A percentile compares a stretch with the other conserved stretches of the same genome.
phyloP scores from a whole-genome alignment of 2,113 vertebrate species.

The Pimephales promelas region DNA sequence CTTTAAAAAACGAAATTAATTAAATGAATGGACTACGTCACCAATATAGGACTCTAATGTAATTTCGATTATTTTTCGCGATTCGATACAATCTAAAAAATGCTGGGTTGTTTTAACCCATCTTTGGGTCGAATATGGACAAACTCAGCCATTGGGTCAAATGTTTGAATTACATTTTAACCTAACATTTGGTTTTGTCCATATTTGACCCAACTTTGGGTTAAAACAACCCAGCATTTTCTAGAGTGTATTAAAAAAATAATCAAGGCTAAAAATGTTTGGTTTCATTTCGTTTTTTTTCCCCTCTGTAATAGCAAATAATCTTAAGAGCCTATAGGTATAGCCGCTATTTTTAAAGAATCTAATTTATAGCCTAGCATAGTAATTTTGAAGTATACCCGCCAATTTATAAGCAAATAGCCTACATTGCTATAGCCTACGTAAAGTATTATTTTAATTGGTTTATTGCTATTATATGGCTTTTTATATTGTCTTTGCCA shows the following conservation, averaged over 20 bases:
- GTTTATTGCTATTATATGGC: background rate
- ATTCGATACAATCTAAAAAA: no score
- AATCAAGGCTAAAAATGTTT: background rate
- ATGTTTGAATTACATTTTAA: no score
- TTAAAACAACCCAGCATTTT: no score
- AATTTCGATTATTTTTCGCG: background rate
- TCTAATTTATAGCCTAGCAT: background rate
- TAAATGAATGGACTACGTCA: background rate
- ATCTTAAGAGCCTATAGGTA: no score
- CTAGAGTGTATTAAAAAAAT: background rate
- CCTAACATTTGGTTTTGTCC: no score
- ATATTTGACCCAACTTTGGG: no score
- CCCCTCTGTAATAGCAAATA: background rate
- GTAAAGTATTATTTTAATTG: background rate
- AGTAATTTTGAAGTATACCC: background rate
- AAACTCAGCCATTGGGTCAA: no score
- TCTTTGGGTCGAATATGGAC: no score
- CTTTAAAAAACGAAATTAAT: background rate
- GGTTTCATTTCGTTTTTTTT: background rate
- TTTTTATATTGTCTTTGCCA: background rate
- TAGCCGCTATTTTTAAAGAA: background rate
- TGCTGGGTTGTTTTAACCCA: no score
- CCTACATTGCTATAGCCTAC: background rate
- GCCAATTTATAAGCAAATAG: background rate
- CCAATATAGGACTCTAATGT: background rate